Conservation (phyloP, 2,113 vertebrate genomes). For the Archocentrus centrarchus region DNA sequence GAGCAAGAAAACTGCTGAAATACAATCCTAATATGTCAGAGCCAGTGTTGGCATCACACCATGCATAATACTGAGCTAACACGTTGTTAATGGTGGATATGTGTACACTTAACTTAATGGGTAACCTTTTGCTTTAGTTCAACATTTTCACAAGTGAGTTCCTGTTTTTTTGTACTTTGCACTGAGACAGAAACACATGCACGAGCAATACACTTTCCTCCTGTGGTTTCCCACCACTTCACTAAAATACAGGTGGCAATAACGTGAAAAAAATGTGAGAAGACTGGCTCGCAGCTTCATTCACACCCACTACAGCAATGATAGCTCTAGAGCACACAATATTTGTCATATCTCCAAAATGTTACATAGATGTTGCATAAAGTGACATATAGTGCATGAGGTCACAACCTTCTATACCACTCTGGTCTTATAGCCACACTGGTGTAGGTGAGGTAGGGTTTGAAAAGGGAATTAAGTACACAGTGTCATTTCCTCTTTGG, state of each 20-base stretch:
- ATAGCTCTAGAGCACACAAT: neutral
- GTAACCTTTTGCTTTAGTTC: neutral
- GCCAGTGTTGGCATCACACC: neutral
- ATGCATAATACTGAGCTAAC: neutral
- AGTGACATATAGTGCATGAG: neutral
- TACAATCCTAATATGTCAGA: neutral
- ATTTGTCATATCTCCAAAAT: neutral
- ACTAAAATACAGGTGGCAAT: conserved; percentile 8
- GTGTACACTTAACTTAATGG: neutral
- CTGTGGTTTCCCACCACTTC: neutral
- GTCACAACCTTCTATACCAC: neutral
- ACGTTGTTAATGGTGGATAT: neutral
- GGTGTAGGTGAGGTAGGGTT: too few species aligned
- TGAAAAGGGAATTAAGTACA: neutral
- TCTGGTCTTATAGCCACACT: too few species aligned
- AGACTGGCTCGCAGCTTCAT: neutral
- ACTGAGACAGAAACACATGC: neutral
- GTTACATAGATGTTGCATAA: neutral
- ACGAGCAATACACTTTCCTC: neutral
- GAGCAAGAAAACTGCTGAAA: neutral
- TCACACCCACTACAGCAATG: neutral
- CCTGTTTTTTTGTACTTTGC: neutral
- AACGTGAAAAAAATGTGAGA: neutral
- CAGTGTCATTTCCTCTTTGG: neutral
- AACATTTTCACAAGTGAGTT: neutral